These are phyloP conservation scores for Dermolepida albohirtum DNA, from an alignment of 2,888 invertebrate genomes.

Conservation along the genomic window DNA sequence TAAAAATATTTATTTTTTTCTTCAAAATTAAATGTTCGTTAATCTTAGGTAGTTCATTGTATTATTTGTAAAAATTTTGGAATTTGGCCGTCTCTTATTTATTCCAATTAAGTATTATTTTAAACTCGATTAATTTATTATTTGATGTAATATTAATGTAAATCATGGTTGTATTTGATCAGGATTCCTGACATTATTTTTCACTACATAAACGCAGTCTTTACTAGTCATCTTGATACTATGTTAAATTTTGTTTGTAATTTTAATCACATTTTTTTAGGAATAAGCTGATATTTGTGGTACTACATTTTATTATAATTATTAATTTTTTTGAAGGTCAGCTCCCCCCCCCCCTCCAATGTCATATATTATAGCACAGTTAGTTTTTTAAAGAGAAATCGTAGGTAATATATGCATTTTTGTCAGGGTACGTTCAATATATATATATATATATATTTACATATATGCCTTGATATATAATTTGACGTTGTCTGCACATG, in stretches of 20 bases:
- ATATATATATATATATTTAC: slow-evolving; percentile 10
- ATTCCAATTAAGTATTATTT: too few species aligned
- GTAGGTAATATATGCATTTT: slow-evolving; percentile 52
- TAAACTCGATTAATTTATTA: slow-evolving; percentile 16
- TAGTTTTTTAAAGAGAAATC: slow-evolving; percentile 47
- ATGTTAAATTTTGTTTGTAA: slow-evolving; percentile 60
- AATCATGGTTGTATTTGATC: slow-evolving; percentile 49
- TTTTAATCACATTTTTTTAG: slow-evolving; percentile 27
- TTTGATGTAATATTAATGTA: slow-evolving; percentile 6
- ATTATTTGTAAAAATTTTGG: too few species aligned
- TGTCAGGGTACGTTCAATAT: slow-evolving; percentile 50
- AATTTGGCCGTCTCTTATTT: too few species aligned
- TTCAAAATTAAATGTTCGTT: too few species aligned
- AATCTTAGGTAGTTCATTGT: too few species aligned
- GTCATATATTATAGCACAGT: slow-evolving; percentile 48
- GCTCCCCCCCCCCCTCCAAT: slow-evolving; percentile 36
- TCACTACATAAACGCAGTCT: slow-evolving; percentile 58
- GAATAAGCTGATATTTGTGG: slow-evolving; percentile 40
- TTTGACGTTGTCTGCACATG: slow-evolving; percentile 36
- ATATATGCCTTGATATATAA: slow-evolving; percentile 44
- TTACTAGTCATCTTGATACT: slow-evolving; percentile 64
- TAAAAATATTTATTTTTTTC: too few species aligned
- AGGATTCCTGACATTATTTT: slow-evolving; percentile 53
- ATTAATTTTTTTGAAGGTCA: slow-evolving; percentile 24
- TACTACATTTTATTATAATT: slow-evolving; percentile 12